Evolutionary conservation across 2,888 invertebrate genomes (phyloP).

Genomic region (Drosophila sordidula): DNA sequence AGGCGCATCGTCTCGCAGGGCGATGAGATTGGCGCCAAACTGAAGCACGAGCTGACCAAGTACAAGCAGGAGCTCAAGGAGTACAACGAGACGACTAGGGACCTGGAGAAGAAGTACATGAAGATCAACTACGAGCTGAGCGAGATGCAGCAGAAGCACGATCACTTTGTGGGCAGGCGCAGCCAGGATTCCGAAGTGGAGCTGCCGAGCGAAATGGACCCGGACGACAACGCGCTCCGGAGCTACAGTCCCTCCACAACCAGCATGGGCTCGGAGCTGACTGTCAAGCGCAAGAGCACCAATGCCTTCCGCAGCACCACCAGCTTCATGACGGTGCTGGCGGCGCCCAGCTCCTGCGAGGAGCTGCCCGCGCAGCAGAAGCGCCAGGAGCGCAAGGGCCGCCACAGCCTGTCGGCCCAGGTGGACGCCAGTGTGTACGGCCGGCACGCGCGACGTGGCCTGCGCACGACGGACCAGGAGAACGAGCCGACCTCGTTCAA

Average conservation of each 20-base stretch:
- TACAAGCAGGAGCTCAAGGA: constrained; percentile 79
- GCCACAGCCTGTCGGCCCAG: constrained; percentile 32
- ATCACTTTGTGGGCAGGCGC: constrained; percentile 59
- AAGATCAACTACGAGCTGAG: constrained; percentile 80
- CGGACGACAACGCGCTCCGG: constrained; percentile 14
- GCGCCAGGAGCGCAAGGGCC: constrained; percentile 15
- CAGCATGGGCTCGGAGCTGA: constrained; percentile 62
- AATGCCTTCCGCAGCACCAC: constrained; percentile 64
- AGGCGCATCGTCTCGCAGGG: constrained; percentile 17
- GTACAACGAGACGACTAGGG: constrained; percentile 78
- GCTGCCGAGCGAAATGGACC: constrained; percentile 22
- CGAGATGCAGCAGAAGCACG: constrained; percentile 80
- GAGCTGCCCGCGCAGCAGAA: constrained; percentile 11
- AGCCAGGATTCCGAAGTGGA: constrained; percentile 21
- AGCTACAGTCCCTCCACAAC: constrained; percentile 41
- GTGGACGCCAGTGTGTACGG: constrained; percentile 11
- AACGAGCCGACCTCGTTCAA: constrained; percentile 50
- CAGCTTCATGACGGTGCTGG: constrained; percentile 68
- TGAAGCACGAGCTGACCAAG: constrained; percentile 75
- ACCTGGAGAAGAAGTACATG: constrained; percentile 79
- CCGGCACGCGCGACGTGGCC: constrained; percentile 25
- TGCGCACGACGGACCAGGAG: constrained; percentile 23
- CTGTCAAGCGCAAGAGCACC: constrained; percentile 61
- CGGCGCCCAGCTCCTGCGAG: constrained; percentile 44
- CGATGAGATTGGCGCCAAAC: constrained; percentile 60